Evolutionary conservation across 1,140 invertebrate genomes (phyloP).

Genomic region (Aphelinus atriplicis): DNA sequence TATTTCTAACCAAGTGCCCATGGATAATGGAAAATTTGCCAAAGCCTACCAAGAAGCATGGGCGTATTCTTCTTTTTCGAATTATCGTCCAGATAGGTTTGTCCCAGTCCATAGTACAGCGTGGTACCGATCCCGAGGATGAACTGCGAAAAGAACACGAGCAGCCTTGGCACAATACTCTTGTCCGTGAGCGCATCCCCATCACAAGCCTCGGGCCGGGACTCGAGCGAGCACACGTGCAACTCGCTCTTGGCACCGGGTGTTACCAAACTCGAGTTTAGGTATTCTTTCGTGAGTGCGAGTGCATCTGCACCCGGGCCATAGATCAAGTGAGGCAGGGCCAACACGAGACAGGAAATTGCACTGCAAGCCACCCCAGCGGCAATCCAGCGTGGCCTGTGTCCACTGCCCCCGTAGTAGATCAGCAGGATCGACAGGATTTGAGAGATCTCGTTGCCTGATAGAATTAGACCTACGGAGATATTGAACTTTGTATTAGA

Average conservation of each 20-base stretch:
- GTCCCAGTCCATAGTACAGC: conserved; percentile 74
- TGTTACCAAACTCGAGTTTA: conserved; percentile 55
- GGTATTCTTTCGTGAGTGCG: conserved; percentile 62
- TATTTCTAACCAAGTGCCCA: too few relatives aligned
- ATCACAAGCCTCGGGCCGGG: conserved; percentile 60
- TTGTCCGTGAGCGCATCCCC: conserved; percentile 60
- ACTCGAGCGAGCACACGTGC: conserved; percentile 49
- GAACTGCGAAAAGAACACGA: conserved; percentile 77
- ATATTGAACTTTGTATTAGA: neutral
- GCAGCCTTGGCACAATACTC: conserved; percentile 68
- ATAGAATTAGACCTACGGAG: conserved; percentile 72
- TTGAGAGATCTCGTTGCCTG: conserved; percentile 78
- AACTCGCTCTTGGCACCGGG: conserved; percentile 40
- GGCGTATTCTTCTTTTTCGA: conserved; percentile 76
- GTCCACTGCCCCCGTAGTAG: conserved; percentile 70
- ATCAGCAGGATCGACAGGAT: conserved; percentile 71
- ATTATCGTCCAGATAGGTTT: conserved; percentile 78
- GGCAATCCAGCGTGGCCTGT: conserved; percentile 74
- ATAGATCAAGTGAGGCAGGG: conserved; percentile 76
- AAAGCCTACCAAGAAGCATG: conserved; percentile 67
- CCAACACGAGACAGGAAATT: conserved; percentile 73
- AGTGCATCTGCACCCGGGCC: conserved; percentile 70
- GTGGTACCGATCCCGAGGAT: conserved; percentile 76
- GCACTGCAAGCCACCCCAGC: conserved; percentile 72
- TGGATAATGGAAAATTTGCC: too few relatives aligned